phyloP scores from a whole-genome alignment of 2,113 vertebrate genomes.

The Oryzias javanicus region DNA sequence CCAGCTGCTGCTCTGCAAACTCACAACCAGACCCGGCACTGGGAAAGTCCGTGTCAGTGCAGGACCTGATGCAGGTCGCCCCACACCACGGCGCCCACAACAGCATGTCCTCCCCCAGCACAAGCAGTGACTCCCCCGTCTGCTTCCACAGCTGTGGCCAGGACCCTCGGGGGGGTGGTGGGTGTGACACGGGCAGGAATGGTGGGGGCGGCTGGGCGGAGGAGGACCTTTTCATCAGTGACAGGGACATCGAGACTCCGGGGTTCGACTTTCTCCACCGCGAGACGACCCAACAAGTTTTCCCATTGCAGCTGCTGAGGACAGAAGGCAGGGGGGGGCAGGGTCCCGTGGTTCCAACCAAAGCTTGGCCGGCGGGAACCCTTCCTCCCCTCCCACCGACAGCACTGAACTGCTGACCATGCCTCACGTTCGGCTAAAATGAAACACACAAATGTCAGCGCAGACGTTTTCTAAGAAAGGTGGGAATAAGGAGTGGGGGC shows the following conservation, averaged over 20 bases:
- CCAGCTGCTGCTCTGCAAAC: conserved; percentile 48
- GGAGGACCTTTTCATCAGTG: conserved; percentile 91
- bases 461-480: conserved; percentile 43
- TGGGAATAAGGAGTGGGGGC: conserved; percentile 10
- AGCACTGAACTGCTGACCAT: conserved; percentile 84
- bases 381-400: conserved; percentile 72
- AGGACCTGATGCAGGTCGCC: conserved; percentile 85
- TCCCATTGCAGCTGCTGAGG: conserved; percentile 86
- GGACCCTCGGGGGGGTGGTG: conserved; percentile 74
- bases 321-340: conserved; percentile 73
- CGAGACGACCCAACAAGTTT: conserved; percentile 74
- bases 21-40: conserved; percentile 76
- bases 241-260: conserved; percentile 85
- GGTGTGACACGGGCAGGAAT: conserved; percentile 62
- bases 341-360: conserved; percentile 79
- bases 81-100: conserved; percentile 79
- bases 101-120: conserved; percentile 68
- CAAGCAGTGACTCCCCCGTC: conserved; percentile 83
- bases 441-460: conserved; percentile 50
- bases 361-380: conserved; percentile 43
- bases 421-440: conserved; percentile 92
- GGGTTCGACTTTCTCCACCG: conserved; percentile 79
- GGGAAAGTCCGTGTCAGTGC: conserved; percentile 91
- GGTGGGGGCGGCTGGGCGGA: conserved; percentile 86
- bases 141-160: conserved; percentile 77